Conservation (phyloP, 53 echinoderm and acorn worm species). For the Paracentrotus lividus region DNA sequence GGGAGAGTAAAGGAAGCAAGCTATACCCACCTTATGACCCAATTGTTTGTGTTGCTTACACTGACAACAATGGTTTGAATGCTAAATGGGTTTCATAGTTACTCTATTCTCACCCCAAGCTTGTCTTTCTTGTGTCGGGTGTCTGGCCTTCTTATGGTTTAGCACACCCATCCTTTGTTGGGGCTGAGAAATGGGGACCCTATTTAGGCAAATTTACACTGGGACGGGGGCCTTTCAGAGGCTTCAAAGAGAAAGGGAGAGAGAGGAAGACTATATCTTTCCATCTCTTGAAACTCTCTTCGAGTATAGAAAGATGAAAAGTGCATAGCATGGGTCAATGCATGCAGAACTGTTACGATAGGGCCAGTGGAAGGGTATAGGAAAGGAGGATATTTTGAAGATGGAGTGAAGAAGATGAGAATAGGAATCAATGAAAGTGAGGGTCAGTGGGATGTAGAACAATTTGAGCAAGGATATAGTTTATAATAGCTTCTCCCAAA, state of each 20-base stretch:
- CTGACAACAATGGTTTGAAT: conserved; percentile 45
- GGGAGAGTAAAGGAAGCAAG: not conserved
- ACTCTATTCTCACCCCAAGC: conserved; percentile 14
- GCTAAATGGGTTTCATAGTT: conserved; percentile 53
- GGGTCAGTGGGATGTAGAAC: not conserved
- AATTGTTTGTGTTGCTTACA: conserved; percentile 40
- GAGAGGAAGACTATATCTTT: not conserved
- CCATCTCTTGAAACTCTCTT: not conserved
- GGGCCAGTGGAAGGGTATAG: not conserved
- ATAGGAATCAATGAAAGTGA: not conserved
- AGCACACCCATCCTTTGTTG: conserved; percentile 53
- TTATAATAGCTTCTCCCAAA: not conserved
- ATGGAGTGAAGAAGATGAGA: not conserved
- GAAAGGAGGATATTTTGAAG: not conserved
- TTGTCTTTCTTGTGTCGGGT: conserved; percentile 35
- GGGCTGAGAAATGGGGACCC: conserved; percentile 8
- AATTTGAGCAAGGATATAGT: not conserved
- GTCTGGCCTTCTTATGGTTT: conserved; percentile 51
- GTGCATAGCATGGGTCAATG: conserved; percentile 1
- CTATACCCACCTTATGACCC: conserved; percentile 25
- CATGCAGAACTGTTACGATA: not conserved
- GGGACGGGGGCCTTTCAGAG: conserved; percentile 31
- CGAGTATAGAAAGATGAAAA: not conserved
- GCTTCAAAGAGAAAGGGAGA: not conserved
- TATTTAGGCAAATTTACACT: conserved; percentile 58